phyloP scores from a whole-genome alignment of 1,140 invertebrate species.

The Babylonia areolata region DNA sequence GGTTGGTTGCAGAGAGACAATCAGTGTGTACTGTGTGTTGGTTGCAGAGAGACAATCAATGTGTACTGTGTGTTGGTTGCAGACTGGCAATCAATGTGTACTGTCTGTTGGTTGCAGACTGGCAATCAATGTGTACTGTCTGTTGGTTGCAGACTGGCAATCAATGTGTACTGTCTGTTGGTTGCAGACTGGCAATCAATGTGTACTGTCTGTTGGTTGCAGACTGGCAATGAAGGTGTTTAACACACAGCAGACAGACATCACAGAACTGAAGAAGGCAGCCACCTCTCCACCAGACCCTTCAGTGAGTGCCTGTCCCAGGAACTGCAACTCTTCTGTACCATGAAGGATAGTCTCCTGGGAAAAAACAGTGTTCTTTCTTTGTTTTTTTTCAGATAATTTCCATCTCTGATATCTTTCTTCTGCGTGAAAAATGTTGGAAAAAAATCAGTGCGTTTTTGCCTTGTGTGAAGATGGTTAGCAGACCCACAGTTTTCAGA shows the following conservation, averaged over 20 bases:
- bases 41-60: conserved; percentile 16
- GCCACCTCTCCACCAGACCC: conserved; percentile 1
- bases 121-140: conserved; percentile 20
- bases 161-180: conserved; percentile 18
- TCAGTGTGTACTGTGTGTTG: conserved; percentile 12
- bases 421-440: too few species aligned
- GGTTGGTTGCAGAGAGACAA: not conserved
- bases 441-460: too few species aligned
- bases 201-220: not conserved
- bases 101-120: conserved; percentile 2
- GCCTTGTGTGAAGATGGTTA: too few species aligned
- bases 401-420: too few species aligned
- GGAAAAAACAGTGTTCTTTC: not conserved
- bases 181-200: conserved; percentile 21
- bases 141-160: not conserved
- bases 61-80: not conserved
- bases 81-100: conserved; percentile 25
- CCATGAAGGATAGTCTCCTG: too few species aligned
- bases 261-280: conserved; percentile 14
- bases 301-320: conserved; percentile 11
- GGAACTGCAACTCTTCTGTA: not conserved
- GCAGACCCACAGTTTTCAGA: too few species aligned
- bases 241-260: not conserved
- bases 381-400: not conserved
- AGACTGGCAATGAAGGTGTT: conserved; percentile 28